These are phyloP conservation scores for Amphimedon queenslandica DNA, from an alignment of 37 sponge, comb jelly and placozoan species.

Conservation along the genomic window DNA sequence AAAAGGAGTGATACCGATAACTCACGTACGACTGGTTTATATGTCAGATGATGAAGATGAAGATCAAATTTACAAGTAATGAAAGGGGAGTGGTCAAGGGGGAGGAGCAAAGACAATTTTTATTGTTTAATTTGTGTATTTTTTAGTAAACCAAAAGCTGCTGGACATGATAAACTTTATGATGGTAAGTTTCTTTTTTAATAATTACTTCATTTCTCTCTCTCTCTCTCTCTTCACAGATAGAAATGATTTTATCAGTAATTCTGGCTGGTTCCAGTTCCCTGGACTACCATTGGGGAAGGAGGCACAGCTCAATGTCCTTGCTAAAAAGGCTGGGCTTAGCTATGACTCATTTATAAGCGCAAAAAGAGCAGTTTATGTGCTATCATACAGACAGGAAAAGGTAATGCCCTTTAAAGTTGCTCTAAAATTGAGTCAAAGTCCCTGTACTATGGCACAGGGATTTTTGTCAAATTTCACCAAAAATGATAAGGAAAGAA, in stretches of 20 bases:
- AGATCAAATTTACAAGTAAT: background rate
- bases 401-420: too few relatives aligned
- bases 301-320: conserved; percentile 48
- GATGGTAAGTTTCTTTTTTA: conserved; percentile 47
- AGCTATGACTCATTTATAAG: conserved; percentile 29
- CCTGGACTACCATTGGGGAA: conserved; percentile 54
- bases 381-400: conserved; percentile 34
- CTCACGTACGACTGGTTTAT: conserved; percentile 68
- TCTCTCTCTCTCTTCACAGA: conserved; percentile 22
- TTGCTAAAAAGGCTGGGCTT: conserved; percentile 54
- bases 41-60: conserved; percentile 65
- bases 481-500: conserved; percentile 61
- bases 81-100: background rate
- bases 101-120: background rate
- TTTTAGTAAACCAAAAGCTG: conserved; percentile 10
- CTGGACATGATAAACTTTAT: conserved; percentile 49
- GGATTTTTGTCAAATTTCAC: too few relatives aligned
- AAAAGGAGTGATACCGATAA: conserved; percentile 65
- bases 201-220: background rate
- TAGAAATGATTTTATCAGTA: conserved; percentile 55
- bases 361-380: conserved; percentile 44
- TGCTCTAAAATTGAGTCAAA: too few relatives aligned
- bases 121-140: background rate
- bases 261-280: conserved; percentile 70
- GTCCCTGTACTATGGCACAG: too few relatives aligned